These are phyloP conservation scores for Oppia nitens DNA, from an alignment of 1,140 invertebrate genomes.

Conservation along the genomic window DNA sequence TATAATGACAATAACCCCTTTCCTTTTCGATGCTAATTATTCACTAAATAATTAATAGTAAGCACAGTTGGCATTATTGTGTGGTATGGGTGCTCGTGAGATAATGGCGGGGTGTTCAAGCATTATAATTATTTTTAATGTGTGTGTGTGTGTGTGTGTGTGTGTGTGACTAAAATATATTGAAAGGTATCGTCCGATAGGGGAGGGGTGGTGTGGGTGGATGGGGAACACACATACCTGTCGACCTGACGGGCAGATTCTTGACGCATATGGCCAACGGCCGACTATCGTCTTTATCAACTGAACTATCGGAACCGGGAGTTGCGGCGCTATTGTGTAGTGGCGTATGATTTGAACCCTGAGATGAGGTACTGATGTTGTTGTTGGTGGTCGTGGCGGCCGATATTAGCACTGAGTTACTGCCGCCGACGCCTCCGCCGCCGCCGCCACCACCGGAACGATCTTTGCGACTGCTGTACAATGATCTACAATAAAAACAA, in stretches of 20 bases:
- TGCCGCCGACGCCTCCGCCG: neutral
- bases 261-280: constrained; percentile 77
- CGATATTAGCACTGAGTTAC: neutral
- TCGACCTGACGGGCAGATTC: constrained; percentile 69
- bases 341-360: neutral
- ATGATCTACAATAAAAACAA: neutral
- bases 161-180: too few species aligned
- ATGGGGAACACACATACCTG: constrained; percentile 39
- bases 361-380: neutral
- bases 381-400: neutral
- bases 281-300: constrained; percentile 45
- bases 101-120: too few species aligned
- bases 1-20: too few species aligned
- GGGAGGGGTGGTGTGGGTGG: too few species aligned
- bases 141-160: too few species aligned
- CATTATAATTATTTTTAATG: too few species aligned
- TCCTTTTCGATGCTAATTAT: too few species aligned
- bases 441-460: neutral
- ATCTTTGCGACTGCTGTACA: neutral
- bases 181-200: too few species aligned
- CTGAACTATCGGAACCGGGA: constrained; percentile 8
- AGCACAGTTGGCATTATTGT: too few species aligned
- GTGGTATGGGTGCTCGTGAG: too few species aligned
- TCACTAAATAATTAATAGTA: too few species aligned
- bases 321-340: neutral